A percentile compares a stretch with the other conserved stretches of the same genome.
phyloP scores from a whole-genome alignment of 37 sponge, comb jelly and placozoan species.

The Lycopodina hypogea region DNA sequence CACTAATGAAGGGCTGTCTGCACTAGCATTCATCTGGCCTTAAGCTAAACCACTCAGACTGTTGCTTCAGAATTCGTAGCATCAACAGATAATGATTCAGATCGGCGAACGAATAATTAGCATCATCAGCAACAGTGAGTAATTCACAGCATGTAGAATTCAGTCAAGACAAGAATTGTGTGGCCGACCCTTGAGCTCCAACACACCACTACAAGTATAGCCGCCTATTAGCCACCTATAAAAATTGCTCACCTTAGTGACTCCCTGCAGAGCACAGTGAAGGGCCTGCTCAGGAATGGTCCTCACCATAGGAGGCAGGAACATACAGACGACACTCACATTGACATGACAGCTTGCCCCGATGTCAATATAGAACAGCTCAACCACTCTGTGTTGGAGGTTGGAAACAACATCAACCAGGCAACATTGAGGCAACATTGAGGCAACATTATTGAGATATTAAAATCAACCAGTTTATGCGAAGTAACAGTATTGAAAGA shows the following conservation, averaged over 20 bases:
- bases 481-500: too few relatives aligned
- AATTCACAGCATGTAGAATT: too few relatives aligned
- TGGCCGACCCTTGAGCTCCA: too few relatives aligned
- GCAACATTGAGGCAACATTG: neutral
- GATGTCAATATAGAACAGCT: conserved; percentile 18
- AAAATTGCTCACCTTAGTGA: neutral
- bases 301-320: neutral
- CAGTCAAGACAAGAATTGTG: too few relatives aligned
- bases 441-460: too few relatives aligned
- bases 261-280: conserved; percentile 19
- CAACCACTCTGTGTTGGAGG: neutral
- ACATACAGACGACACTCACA: neutral
- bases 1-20: too few relatives aligned
- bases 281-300: conserved; percentile 10
- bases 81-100: conserved; percentile 1
- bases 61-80: neutral
- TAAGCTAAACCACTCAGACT: too few relatives aligned
- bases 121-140: conserved; percentile 5
- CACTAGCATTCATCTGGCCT: too few relatives aligned
- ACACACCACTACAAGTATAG: too few relatives aligned
- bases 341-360: neutral
- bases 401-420: too few relatives aligned
- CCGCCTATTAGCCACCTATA: too few relatives aligned
- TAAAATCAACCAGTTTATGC: too few relatives aligned
- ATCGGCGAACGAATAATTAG: conserved; percentile 15